A percentile compares a stretch with the other conserved stretches of the same genome.
Evolutionary conservation across 2,888 invertebrate species (phyloP).

Genomic region (Protophormia terraenovae): DNA sequence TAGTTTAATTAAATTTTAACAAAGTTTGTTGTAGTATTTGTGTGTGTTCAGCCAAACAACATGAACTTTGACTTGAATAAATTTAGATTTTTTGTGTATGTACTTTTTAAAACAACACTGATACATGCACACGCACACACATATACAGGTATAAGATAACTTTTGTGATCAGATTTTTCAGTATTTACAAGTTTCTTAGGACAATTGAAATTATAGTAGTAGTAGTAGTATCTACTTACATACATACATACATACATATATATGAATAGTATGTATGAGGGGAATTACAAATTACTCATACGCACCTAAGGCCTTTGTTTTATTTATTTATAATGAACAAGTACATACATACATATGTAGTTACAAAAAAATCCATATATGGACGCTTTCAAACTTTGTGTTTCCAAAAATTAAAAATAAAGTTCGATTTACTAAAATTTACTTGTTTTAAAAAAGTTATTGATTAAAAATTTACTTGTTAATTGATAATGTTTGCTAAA

Average conservation of each 20-base stretch:
- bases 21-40: conserved; percentile 56
- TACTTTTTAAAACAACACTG: not conserved
- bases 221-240: no score
- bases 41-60: conserved; percentile 37
- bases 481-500: no score
- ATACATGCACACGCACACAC: not conserved
- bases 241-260: no score
- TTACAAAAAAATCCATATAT: no score
- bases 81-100: conserved; percentile 18
- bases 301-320: conserved; percentile 21
- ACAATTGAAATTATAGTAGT: not conserved
- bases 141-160: not conserved
- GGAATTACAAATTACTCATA: conserved; percentile 20
- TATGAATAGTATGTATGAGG: conserved; percentile 22
- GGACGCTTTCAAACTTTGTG: no score
- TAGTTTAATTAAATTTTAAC: conserved; percentile 65
- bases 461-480: no score
- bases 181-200: not conserved
- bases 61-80: conserved; percentile 62
- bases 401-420: no score
- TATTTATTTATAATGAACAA: not conserved
- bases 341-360: not conserved
- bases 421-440: no score
- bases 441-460: no score
- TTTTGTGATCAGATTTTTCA: conserved; percentile 13